phyloP scores from a whole-genome alignment of 2,888 invertebrate genomes.

The Heteromurus nitidus region DNA sequence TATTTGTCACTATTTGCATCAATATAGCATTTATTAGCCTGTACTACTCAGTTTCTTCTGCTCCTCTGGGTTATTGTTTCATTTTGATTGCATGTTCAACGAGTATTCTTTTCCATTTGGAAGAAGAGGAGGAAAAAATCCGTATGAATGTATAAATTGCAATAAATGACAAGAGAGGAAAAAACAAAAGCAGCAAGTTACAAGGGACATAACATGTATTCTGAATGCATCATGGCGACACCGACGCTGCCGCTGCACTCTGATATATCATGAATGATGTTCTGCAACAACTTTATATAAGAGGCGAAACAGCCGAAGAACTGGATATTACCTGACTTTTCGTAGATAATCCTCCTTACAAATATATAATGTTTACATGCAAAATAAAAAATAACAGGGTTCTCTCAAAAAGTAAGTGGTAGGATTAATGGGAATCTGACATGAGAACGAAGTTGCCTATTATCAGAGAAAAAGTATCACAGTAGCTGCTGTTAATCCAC shows the following conservation, averaged over 20 bases:
- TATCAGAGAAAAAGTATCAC: constrained; percentile 27
- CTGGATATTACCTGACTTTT: constrained; percentile 13
- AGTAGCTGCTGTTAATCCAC: constrained; percentile 14
- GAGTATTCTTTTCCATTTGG: background rate
- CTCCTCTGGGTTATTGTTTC: background rate
- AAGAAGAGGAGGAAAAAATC: background rate
- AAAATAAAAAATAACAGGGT: background rate
- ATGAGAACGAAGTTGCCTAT: constrained; percentile 8
- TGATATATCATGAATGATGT: too few species aligned
- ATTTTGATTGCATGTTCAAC: constrained; percentile 17
- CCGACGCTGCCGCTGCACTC: background rate
- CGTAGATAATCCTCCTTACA: background rate
- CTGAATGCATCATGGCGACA: constrained; percentile 16
- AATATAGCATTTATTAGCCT: constrained; percentile 54
- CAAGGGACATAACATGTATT: constrained; percentile 16
- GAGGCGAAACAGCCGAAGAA: background rate
- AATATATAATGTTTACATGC: background rate
- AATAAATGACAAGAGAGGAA: constrained; percentile 35
- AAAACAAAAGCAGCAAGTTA: constrained; percentile 15
- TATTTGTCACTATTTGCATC: constrained; percentile 58
- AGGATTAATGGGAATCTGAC: constrained; percentile 25
- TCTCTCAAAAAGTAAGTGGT: background rate
- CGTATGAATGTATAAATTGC: constrained; percentile 23
- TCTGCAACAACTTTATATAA: background rate
- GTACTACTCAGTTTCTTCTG: constrained; percentile 8